Base-by-base conservation (phyloP, 2,888 invertebrate species). In the Parnassius smintheus region DNA sequence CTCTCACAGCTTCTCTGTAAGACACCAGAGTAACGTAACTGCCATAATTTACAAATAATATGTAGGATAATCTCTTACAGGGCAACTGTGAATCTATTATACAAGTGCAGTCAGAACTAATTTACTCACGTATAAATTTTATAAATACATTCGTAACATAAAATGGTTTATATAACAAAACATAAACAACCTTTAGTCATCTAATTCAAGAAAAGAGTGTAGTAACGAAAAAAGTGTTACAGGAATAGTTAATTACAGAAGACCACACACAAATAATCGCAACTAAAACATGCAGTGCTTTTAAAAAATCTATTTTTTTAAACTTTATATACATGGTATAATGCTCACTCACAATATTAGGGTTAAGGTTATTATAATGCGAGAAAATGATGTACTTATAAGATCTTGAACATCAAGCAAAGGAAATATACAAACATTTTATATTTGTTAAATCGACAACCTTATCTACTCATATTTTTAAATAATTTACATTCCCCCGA, bases 1-100 rank as follows among this genome's bases (percentile, higher is more conserved):
- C 65, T 75, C 82, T 78, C 86, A 88, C 89, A 91, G 89, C 83
- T 85, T 84, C 88, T 88, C 90, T 91, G 90, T 88, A 91, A 89
- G 87, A 81, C 49, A 80, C 77, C 75, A 67, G 76, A 79, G 83
- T 81, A 85, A 90, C 86, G 91, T 90, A 91, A 91, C 90, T 75
- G 91, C 91, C 91, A 91, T 90, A 88, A 84, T 83, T 66, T 57
- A 68, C 65, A 64, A 54, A 65, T 52, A 44, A 65, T 58, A 71
- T 62, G 67, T 65, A 69, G 65, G 67, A 62, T 68, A 62, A 66
- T 64, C 76, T 83, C 88, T 89, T 89, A 90, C 91, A 90, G 88
- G 82, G 86, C 74, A 90, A 89, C 90, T 90, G 90, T 86, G 89
- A 84, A 76, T 71, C 51, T 68, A 68, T 56, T 48, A 65, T 51